Evolutionary conservation across 2,888 invertebrate species (phyloP).

Genomic region (Epinotia bilunana): DNA sequence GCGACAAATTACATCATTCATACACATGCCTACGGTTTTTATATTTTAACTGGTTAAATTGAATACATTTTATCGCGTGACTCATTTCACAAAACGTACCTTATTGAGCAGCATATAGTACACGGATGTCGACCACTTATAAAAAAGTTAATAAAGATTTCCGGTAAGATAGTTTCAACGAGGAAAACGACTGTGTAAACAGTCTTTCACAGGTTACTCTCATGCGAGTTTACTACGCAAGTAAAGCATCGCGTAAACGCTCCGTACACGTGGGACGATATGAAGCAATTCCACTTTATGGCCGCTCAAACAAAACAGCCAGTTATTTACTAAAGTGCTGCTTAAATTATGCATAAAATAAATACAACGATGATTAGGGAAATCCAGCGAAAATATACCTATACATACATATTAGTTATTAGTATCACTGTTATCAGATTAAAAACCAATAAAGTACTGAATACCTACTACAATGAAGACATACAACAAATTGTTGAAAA

Average conservation of each 20-base stretch:
- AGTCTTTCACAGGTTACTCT: neutral
- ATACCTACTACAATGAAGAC: neutral
- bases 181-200: neutral
- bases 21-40: conserved; percentile 24
- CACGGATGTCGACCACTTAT: neutral
- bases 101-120: neutral
- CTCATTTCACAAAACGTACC: conserved; percentile 3
- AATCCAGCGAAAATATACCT: neutral
- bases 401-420: no score
- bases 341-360: neutral
- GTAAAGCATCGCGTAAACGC: neutral
- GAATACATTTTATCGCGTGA: conserved; percentile 14
- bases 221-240: neutral
- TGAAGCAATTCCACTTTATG: conserved; percentile 20
- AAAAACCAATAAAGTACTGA: conserved; percentile 2
- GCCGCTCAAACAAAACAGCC: neutral
- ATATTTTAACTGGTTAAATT: conserved; percentile 14
- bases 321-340: conserved; percentile 2
- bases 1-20: conserved; percentile 31
- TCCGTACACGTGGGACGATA: conserved; percentile 1
- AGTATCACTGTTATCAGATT: neutral
- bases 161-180: neutral
- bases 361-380: neutral
- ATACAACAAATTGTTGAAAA: neutral
- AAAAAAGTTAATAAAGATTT: neutral